Percentiles rank a stretch among this genome's conserved stretches.
Evolutionary conservation across 2,113 vertebrate genomes (phyloP).

Genomic region (Dicaeum eximium): DNA sequence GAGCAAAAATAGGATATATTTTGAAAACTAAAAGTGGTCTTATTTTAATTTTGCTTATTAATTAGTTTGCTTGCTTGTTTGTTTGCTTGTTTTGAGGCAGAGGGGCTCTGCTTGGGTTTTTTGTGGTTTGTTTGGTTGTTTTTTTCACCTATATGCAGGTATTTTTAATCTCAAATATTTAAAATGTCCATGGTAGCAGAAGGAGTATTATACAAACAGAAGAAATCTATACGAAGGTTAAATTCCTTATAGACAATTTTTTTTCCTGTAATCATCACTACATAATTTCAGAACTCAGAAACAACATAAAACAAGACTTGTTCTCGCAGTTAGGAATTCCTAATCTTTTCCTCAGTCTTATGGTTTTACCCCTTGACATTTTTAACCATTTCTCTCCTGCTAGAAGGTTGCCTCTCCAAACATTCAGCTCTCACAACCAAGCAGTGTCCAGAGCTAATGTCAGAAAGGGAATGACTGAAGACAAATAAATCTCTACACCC

Average conservation of each 20-base stretch:
- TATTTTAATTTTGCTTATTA: neutral
- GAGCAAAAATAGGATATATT: neutral
- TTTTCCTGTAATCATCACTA: neutral
- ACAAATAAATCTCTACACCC: neutral
- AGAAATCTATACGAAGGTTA: neutral
- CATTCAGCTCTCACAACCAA: neutral
- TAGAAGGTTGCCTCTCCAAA: neutral
- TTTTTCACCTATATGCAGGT: neutral
- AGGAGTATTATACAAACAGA: neutral
- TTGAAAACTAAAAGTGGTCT: neutral
- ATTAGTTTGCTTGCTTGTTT: neutral
- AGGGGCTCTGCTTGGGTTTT: neutral
- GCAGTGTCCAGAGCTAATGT: neutral
- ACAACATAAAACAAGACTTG: neutral
- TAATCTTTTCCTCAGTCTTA: neutral
- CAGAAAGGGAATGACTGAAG: neutral
- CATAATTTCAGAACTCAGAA: neutral
- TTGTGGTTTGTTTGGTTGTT: rapidly evolving
- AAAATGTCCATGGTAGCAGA: neutral
- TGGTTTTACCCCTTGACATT: neutral
- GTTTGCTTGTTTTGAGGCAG: neutral
- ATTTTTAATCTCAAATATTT: neutral
- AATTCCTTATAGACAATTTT: neutral
- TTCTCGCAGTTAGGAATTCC: neutral
- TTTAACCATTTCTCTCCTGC: slow-evolving; percentile 2